Percentiles rank a stretch among this genome's conserved stretches.
phyloP scores from a whole-genome alignment of 2,113 vertebrate species.

The Siniperca chuatsi region DNA sequence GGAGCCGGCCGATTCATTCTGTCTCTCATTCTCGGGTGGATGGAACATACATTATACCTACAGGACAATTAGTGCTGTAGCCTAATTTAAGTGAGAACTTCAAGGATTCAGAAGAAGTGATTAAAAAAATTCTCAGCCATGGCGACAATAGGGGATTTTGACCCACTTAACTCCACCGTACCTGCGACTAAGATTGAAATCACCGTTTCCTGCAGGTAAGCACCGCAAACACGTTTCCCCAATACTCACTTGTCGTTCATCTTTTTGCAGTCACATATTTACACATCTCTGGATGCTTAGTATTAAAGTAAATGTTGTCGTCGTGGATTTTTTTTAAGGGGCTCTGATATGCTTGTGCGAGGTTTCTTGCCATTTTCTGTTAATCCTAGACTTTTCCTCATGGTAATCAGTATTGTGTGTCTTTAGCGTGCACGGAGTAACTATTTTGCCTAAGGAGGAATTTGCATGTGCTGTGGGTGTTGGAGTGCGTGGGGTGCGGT shows the following conservation, averaged over 20 bases:
- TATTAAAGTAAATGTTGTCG: neutral
- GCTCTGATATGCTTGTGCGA: neutral
- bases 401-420: neutral
- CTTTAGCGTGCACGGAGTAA: conserved; percentile 25
- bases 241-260: neutral
- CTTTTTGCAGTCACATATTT: neutral
- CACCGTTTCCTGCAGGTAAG: conserved; percentile 95
- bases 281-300: neutral
- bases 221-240: neutral
- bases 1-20: neutral
- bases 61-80: neutral
- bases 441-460: conserved; percentile 26
- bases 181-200: conserved; percentile 96
- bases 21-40: conserved; percentile 7
- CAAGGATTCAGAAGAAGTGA: conserved; percentile 38
- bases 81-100: conserved; percentile 46
- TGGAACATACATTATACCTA: neutral
- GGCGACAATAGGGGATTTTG: conserved; percentile 91
- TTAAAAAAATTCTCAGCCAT: conserved; percentile 72
- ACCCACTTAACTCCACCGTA: conserved; percentile 87
- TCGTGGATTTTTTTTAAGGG: neutral
- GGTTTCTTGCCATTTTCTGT: neutral
- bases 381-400: neutral
- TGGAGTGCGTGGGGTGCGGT: conserved; percentile 63
- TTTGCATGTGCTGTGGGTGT: conserved; percentile 69